A percentile compares a stretch with the other conserved stretches of the same genome.
phyloP scores from a whole-genome alignment of 2,888 invertebrate genomes.

The Coenonympha arcania region DNA sequence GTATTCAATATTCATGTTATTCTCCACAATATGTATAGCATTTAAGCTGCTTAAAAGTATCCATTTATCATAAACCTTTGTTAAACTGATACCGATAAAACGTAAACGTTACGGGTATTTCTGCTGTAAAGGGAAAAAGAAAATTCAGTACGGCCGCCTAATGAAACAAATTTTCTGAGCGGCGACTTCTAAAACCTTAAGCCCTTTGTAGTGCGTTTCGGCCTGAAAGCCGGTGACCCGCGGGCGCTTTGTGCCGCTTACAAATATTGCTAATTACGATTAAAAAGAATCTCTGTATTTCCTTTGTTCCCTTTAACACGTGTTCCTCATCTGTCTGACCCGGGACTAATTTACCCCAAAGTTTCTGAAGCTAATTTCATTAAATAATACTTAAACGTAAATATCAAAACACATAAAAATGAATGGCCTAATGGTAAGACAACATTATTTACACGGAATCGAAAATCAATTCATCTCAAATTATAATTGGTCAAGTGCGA shows the following conservation, averaged over 20 bases:
- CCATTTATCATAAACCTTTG: slow-evolving; percentile 27
- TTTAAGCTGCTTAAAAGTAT: slow-evolving; percentile 23
- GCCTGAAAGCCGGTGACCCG: slow-evolving; percentile 51
- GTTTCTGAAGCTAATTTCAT: neutral
- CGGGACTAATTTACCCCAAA: slow-evolving; percentile 17
- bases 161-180: slow-evolving; percentile 71
- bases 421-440: no score
- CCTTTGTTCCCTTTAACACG: slow-evolving; percentile 28
- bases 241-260: slow-evolving; percentile 55
- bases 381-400: no score
- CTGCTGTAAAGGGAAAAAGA: slow-evolving; percentile 51
- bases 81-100: slow-evolving; percentile 47
- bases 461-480: no score
- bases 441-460: no score
- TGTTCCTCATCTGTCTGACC: slow-evolving; percentile 27
- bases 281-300: slow-evolving; percentile 47
- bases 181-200: slow-evolving; percentile 66
- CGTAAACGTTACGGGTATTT: slow-evolving; percentile 51
- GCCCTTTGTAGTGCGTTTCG: slow-evolving; percentile 68
- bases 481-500: no score
- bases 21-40: slow-evolving; percentile 5
- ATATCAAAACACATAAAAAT: no score
- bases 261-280: slow-evolving; percentile 68
- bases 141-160: slow-evolving; percentile 59
- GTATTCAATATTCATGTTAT: slow-evolving; percentile 10